Evolutionary conservation across 2,113 vertebrate genomes (phyloP).

Genomic region (Petromus typicus): DNA sequence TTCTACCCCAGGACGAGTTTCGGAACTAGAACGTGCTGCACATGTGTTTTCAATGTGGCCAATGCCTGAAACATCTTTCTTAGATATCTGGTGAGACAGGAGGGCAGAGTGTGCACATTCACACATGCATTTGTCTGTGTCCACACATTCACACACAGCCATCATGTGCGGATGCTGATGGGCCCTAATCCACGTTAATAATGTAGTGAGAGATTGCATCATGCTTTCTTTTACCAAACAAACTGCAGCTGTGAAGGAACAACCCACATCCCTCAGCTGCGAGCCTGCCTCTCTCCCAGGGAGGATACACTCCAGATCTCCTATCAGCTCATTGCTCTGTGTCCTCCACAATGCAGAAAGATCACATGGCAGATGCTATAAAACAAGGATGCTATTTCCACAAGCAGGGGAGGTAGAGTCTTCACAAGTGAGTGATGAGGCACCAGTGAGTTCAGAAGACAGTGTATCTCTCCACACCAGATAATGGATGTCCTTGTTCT

Average conservation of each 20-base stretch:
- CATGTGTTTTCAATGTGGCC: conserved; percentile 71
- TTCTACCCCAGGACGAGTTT: neutral
- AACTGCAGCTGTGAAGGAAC: conserved; percentile 75
- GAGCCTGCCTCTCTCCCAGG: conserved; percentile 49
- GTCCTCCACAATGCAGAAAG: conserved; percentile 11
- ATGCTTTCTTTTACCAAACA: conserved; percentile 64
- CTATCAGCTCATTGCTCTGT: conserved; percentile 62
- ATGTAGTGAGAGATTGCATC: conserved; percentile 64
- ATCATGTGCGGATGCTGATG: conserved; percentile 27
- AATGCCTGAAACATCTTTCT: conserved; percentile 7
- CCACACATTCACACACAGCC: neutral
- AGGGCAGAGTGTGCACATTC: neutral
- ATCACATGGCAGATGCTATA: neutral
- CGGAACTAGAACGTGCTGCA: neutral
- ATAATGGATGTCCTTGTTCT: conserved; percentile 58
- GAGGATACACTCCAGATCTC: conserved; percentile 57
- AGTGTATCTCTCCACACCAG: conserved; percentile 78
- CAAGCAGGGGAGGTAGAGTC: neutral
- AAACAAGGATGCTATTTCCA: conserved; percentile 54
- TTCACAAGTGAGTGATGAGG: conserved; percentile 31
- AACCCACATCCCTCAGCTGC: conserved; percentile 58
- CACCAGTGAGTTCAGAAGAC: conserved; percentile 78
- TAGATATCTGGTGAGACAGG: conserved; percentile 17
- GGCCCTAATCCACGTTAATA: conserved; percentile 65
- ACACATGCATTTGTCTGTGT: neutral